Evolutionary conservation across 23 tunicate genomes (phyloP).

Genomic region (Styela plicata): DNA sequence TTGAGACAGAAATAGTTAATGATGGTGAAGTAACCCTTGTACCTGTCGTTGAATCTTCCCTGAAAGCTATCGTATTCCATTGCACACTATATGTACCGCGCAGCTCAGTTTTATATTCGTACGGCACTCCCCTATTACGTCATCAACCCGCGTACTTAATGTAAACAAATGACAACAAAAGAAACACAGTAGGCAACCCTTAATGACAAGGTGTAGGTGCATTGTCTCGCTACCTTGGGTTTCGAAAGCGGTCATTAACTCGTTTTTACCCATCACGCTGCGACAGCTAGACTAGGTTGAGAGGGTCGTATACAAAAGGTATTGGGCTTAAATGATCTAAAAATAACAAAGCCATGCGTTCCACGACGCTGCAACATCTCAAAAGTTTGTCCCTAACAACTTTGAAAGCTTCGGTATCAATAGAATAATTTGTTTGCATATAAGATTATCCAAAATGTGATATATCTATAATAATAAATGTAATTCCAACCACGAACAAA

Average conservation of each 20-base stretch:
- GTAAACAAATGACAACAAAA: neutral
- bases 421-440: neutral
- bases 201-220: neutral
- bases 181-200: neutral
- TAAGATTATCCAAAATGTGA: neutral
- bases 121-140: too few relatives aligned
- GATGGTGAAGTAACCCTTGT: too few relatives aligned
- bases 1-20: too few relatives aligned
- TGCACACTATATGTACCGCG: too few relatives aligned
- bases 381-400: neutral
- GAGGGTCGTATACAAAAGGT: neutral
- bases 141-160: neutral
- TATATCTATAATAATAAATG: neutral
- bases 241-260: neutral
- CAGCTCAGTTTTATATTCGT: too few relatives aligned
- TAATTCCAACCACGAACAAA: too few relatives aligned
- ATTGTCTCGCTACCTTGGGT: neutral
- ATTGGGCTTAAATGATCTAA: neutral
- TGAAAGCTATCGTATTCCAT: too few relatives aligned
- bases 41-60: too few relatives aligned
- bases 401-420: neutral
- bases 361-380: neutral
- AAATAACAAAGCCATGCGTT: neutral
- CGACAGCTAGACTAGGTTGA: neutral
- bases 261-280: neutral